phyloP scores from a whole-genome alignment of 2,888 invertebrate genomes.

The Crematogaster levior region DNA sequence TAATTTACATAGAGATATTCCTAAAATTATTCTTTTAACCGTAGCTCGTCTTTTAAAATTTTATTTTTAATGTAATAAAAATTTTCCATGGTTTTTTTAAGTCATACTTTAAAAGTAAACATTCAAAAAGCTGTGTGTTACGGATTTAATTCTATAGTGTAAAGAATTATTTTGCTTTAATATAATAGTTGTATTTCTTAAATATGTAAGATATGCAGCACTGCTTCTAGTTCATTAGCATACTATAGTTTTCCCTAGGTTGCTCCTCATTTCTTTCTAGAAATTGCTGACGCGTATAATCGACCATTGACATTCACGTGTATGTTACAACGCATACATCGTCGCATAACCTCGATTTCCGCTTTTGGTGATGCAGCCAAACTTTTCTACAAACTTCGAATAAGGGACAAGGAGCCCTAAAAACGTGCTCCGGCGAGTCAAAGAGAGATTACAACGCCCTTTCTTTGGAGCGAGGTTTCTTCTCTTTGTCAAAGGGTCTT shows the following conservation, averaged over 20 bases:
- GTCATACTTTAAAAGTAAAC: too few relatives aligned
- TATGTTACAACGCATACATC: conserved; percentile 48
- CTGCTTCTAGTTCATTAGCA: background rate
- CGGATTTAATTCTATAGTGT: too few relatives aligned
- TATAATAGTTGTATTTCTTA: too few relatives aligned
- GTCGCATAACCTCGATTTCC: conserved; percentile 57
- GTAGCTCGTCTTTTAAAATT: background rate
- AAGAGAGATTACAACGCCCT: conserved; percentile 70
- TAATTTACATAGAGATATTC: background rate
- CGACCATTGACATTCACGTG: conserved; percentile 9
- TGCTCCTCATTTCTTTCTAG: background rate
- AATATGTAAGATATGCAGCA: too few relatives aligned
- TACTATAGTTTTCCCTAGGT: background rate
- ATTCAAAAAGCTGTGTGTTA: too few relatives aligned
- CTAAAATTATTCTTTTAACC: background rate
- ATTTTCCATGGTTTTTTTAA: too few relatives aligned
- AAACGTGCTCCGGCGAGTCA: conserved; percentile 67
- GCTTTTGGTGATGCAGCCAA: conserved; percentile 7
- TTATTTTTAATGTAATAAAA: background rate
- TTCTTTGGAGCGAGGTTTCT: conserved; percentile 59
- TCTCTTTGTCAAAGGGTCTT: conserved; percentile 66
- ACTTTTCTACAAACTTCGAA: conserved; percentile 50
- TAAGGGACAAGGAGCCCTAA: conserved; percentile 48
- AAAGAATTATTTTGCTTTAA: too few relatives aligned
- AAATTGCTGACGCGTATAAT: conserved; percentile 34